phyloP scores from a whole-genome alignment of 64 coral and sea anemone genomes.

The Pachyseris speciosa region DNA sequence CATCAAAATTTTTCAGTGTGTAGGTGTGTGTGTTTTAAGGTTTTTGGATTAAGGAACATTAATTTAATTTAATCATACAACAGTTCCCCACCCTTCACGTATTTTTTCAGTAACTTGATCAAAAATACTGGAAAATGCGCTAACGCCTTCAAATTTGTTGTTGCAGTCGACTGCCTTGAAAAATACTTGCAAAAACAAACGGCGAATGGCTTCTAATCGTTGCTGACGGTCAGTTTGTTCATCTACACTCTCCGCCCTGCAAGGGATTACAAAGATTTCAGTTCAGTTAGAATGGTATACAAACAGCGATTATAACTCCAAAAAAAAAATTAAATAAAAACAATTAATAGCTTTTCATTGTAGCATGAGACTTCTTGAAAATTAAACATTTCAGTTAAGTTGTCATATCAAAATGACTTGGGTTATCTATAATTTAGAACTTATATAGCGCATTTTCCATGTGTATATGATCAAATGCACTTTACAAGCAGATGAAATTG shows the following conservation, averaged over 20 bases:
- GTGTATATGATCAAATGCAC: too few species aligned
- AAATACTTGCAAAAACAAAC: slow-evolving; percentile 74
- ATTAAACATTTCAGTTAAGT: too few species aligned
- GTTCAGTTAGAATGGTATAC: neutral
- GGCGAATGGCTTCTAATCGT: slow-evolving; percentile 73
- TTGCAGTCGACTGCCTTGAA: slow-evolving; percentile 69
- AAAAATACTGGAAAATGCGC: slow-evolving; percentile 75
- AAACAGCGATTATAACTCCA: neutral
- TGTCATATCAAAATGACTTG: too few species aligned
- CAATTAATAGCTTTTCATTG: too few species aligned
- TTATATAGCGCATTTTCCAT: too few species aligned
- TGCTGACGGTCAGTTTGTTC: slow-evolving; percentile 66
- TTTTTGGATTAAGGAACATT: too few species aligned
- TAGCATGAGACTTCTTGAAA: too few species aligned
- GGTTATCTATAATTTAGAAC: too few species aligned
- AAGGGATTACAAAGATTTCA: neutral
- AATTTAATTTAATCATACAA: neutral
- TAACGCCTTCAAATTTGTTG: slow-evolving; percentile 55
- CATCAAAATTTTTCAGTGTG: too few species aligned
- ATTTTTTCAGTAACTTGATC: slow-evolving; percentile 88
- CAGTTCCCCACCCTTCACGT: slow-evolving; percentile 79
- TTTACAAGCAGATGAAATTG: too few species aligned
- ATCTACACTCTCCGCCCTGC: slow-evolving; percentile 54
- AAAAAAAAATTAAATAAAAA: too few species aligned
- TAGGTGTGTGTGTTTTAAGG: too few species aligned